phyloP scores from a whole-genome alignment of 2,113 vertebrate genomes.

The Epinephelus cyanopodus region DNA sequence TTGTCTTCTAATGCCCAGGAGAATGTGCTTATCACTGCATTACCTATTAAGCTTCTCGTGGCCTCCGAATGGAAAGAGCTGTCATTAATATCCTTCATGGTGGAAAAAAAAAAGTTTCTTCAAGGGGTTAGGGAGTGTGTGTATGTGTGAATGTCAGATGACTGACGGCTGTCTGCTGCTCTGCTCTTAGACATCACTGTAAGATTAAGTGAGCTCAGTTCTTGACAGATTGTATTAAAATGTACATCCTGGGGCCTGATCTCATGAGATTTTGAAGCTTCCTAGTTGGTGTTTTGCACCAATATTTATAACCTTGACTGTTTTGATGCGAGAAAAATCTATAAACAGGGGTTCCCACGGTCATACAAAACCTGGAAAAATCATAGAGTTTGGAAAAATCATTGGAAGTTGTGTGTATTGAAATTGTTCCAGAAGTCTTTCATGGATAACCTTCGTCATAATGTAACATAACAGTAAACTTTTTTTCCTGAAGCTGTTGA shows the following conservation, averaged over 20 bases:
- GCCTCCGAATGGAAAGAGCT: slow-evolving; percentile 56
- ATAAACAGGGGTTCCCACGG: too few species aligned
- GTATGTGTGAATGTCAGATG: slow-evolving; percentile 27
- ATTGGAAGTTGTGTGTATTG: too few species aligned
- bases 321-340: too few species aligned
- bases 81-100: slow-evolving; percentile 73
- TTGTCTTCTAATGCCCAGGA: slow-evolving; percentile 73
- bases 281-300: background rate
- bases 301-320: background rate
- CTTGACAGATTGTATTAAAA: slow-evolving; percentile 12
- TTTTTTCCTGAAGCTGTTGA: too few species aligned
- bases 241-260: background rate
- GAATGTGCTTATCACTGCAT: slow-evolving; percentile 73
- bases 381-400: too few species aligned
- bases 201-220: slow-evolving; percentile 27
- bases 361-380: too few species aligned
- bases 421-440: too few species aligned
- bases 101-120: slow-evolving; percentile 34
- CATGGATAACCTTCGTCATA: too few species aligned
- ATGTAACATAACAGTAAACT: too few species aligned
- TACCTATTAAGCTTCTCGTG: slow-evolving; percentile 63
- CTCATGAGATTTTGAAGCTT: background rate
- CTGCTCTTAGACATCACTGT: slow-evolving; percentile 27
- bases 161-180: slow-evolving; percentile 42
- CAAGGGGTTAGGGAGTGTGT: background rate